Percentiles rank a stretch among this genome's conserved stretches.
phyloP scores from a whole-genome alignment of 2,113 vertebrate species.

The Oreotrochilus melanogaster region DNA sequence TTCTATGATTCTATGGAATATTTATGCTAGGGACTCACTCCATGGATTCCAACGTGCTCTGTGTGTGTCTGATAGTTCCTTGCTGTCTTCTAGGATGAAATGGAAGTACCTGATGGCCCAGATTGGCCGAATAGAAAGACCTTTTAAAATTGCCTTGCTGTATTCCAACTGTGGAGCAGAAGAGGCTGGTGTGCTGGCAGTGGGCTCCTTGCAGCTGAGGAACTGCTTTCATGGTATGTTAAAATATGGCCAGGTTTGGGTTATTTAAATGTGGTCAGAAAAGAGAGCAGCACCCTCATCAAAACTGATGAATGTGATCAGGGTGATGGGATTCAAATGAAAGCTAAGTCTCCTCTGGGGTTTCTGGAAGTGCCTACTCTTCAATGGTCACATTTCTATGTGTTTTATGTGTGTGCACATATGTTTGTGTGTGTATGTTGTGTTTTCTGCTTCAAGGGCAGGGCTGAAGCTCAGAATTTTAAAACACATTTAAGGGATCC shows the following conservation, averaged over 20 bases:
- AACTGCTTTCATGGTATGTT: constrained; percentile 83
- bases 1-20: no score
- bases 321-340: not conserved
- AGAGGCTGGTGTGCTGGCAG: constrained; percentile 67
- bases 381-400: not conserved
- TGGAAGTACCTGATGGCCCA: constrained; percentile 81
- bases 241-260: not conserved
- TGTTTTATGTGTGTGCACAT: not conserved
- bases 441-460: not conserved
- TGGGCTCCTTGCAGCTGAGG: constrained; percentile 84
- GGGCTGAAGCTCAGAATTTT: not conserved
- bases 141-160: constrained; percentile 85
- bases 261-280: not conserved
- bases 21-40: not conserved
- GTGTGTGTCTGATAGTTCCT: not conserved
- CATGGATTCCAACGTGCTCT: not conserved
- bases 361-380: not conserved
- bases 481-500: not conserved
- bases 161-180: constrained; percentile 80
- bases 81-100: constrained; percentile 71
- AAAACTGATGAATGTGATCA: not conserved
- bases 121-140: constrained; percentile 81
- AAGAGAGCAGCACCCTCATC: not conserved
- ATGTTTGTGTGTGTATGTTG: no score
- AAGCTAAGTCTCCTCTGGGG: not conserved